Conservation (phyloP, 2,888 invertebrate species). For the Rhopalosiphum nymphaeae region DNA sequence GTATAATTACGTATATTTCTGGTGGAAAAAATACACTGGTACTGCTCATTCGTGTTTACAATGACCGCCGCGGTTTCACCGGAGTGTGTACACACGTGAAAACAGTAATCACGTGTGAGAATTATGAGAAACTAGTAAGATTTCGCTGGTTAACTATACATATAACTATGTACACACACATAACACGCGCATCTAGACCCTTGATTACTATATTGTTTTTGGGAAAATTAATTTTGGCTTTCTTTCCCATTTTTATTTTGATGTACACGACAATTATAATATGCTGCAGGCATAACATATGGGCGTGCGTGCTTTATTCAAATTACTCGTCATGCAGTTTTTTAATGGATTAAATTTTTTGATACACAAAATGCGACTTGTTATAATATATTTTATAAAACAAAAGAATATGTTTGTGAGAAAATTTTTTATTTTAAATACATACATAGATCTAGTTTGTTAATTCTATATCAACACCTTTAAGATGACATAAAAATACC, state of each 20-base stretch:
- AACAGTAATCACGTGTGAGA: slow-evolving; percentile 58
- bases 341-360: background rate
- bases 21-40: slow-evolving; percentile 49
- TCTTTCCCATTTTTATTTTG: background rate
- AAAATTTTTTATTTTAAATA: background rate
- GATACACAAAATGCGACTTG: background rate
- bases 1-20: slow-evolving; percentile 44
- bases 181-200: background rate
- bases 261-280: background rate
- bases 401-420: background rate
- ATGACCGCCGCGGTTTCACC: slow-evolving; percentile 45
- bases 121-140: slow-evolving; percentile 53
- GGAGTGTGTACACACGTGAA: slow-evolving; percentile 25
- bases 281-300: background rate
- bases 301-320: background rate
- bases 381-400: background rate
- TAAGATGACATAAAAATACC: background rate
- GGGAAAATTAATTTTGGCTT: slow-evolving; percentile 21
- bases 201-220: slow-evolving; percentile 24
- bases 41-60: background rate
- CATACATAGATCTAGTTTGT: background rate
- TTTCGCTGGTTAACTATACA: slow-evolving; percentile 7
- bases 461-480: background rate
- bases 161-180: background rate
- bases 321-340: background rate